phyloP scores from a whole-genome alignment of 2,113 vertebrate species.

The zebrafish (Danio rerio) region DNA sequence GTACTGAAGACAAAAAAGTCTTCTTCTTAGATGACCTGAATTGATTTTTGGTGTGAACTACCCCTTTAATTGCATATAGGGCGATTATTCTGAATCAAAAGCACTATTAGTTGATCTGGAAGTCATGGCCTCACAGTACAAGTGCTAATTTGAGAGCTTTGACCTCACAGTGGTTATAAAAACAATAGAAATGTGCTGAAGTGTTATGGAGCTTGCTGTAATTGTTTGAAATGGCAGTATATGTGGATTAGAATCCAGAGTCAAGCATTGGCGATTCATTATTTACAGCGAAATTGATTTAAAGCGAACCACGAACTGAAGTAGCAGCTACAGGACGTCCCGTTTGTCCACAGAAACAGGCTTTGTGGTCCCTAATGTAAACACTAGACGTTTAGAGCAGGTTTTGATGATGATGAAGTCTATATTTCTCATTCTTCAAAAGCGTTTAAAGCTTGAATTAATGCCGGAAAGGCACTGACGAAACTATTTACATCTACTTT shows the following conservation, averaged over 20 bases:
- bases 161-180: conserved; percentile 20
- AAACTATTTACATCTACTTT: conserved; percentile 20
- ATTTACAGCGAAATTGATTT: background rate
- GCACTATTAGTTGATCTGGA: background rate
- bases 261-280: background rate
- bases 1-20: too few species aligned
- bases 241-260: background rate
- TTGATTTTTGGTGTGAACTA: too few species aligned
- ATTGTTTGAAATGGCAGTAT: background rate
- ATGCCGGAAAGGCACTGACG: conserved; percentile 9
- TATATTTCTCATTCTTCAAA: background rate
- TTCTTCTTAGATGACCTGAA: too few species aligned
- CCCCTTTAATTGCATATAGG: background rate
- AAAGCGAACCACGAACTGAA: background rate
- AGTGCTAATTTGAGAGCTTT: background rate
- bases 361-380: background rate
- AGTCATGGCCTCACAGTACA: background rate
- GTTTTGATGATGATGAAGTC: background rate
- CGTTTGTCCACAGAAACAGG: background rate
- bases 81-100: background rate
- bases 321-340: conserved; percentile 23
- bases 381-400: background rate
- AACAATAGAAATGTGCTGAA: background rate
- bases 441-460: conserved; percentile 2
- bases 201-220: background rate